Percentiles rank a stretch among this genome's conserved stretches.
These are phyloP conservation scores for Lota lota DNA, from an alignment of 2,113 vertebrate species.

Conservation along the genomic window DNA sequence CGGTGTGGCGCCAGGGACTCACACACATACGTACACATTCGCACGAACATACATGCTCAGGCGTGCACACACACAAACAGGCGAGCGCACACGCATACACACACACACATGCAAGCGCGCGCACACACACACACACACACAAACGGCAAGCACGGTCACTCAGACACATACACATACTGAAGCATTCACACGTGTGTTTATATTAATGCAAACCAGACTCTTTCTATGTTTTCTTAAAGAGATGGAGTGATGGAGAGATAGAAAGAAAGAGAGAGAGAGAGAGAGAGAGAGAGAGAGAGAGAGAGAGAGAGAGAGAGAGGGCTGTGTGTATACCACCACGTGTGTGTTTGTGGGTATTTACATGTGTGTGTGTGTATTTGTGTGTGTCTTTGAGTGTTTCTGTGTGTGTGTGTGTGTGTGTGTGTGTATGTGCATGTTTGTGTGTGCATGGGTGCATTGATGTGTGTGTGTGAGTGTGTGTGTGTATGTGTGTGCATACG, in stretches of 20 bases:
- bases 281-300: not conserved
- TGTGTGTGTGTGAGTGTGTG: not conserved
- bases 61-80: constrained; percentile 32
- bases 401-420: not conserved
- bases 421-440: not conserved
- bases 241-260: not conserved
- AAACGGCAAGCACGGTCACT: constrained; percentile 34
- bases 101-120: not conserved
- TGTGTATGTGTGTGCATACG: not conserved
- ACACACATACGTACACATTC: constrained; percentile 8
- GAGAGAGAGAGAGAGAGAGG: no score
- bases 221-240: constrained; percentile 46
- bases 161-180: constrained; percentile 17
- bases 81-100: constrained; percentile 7
- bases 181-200: not conserved
- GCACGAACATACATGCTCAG: not conserved
- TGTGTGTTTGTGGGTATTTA: not conserved
- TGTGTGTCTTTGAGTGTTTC: not conserved
- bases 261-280: not conserved
- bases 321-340: no score
- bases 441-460: not conserved
- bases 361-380: not conserved
- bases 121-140: constrained; percentile 29
- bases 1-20: constrained; percentile 37
- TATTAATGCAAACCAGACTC: constrained; percentile 73